Conservation (phyloP, 2,113 vertebrate genomes). For the Heteronetta atricapilla region DNA sequence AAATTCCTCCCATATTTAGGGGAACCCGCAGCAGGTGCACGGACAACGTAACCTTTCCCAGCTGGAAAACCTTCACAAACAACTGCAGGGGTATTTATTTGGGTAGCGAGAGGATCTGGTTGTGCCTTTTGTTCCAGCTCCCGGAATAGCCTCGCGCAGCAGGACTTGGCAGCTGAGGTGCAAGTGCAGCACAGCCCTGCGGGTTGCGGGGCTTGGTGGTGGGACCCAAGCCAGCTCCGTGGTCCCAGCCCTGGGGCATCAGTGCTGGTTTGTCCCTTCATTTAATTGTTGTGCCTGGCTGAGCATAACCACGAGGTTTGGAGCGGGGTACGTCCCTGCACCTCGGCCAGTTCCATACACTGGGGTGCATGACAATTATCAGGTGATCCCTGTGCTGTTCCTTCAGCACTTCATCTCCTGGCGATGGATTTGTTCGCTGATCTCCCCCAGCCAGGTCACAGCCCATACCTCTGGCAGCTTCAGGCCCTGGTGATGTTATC, state of each 20-base stretch:
- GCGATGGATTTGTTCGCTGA: background rate
- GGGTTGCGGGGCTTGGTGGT: background rate
- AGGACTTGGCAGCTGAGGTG: slow-evolving; percentile 4
- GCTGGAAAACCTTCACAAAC: background rate
- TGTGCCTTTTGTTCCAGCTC: slow-evolving; percentile 21
- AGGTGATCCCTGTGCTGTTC: accelerated
- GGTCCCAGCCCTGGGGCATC: background rate
- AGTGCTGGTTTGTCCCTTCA: background rate
- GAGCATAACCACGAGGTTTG: background rate
- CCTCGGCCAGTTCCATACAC: accelerated
- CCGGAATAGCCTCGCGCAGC: slow-evolving; percentile 16
- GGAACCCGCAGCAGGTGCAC: background rate
- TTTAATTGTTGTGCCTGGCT: background rate
- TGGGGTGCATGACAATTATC: background rate
- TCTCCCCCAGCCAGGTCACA: background rate
- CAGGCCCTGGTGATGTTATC: background rate
- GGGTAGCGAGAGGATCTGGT: background rate
- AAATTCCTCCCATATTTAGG: background rate
- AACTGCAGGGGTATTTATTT: slow-evolving; percentile 14
- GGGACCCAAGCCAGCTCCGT: background rate
- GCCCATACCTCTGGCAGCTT: background rate
- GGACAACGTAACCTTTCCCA: background rate
- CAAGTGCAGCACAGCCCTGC: background rate
- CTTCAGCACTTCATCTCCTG: background rate
- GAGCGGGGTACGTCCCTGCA: background rate